These are phyloP conservation scores for Orchesella flavescens DNA, from an alignment of 2,888 invertebrate species.

Conservation along the genomic window DNA sequence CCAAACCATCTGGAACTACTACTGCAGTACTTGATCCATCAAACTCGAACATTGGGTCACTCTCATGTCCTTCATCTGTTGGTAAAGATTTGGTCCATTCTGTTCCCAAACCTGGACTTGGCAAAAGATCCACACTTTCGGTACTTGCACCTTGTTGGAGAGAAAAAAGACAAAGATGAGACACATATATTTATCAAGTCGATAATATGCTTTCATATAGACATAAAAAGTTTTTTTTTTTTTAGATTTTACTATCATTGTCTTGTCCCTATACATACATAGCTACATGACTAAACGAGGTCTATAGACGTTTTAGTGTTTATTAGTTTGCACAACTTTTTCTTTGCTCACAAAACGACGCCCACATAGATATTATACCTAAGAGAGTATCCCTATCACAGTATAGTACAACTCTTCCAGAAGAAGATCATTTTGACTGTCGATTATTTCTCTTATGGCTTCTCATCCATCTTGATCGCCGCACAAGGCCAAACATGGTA, in stretches of 20 bases:
- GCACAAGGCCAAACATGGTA: slow-evolving; percentile 43
- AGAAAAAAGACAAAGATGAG: slow-evolving; percentile 53
- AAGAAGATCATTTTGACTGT: too few relatives aligned
- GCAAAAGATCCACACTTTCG: slow-evolving; percentile 89
- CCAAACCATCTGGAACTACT: slow-evolving; percentile 84
- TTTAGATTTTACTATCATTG: too few relatives aligned
- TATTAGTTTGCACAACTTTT: neutral
- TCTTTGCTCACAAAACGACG: too few relatives aligned
- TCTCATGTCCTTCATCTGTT: slow-evolving; percentile 87
- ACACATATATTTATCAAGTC: neutral
- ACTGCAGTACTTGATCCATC: slow-evolving; percentile 93
- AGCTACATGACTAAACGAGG: neutral
- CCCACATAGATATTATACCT: too few relatives aligned
- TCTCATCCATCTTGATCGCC: slow-evolving; percentile 55
- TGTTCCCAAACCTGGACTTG: slow-evolving; percentile 83
- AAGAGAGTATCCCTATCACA: too few relatives aligned
- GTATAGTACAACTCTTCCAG: too few relatives aligned
- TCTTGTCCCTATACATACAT: neutral
- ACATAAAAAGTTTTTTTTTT: too few relatives aligned
- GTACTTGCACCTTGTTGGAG: slow-evolving; percentile 80
- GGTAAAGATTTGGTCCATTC: slow-evolving; percentile 88
- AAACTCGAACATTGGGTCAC: slow-evolving; percentile 95
- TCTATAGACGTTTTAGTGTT: too few relatives aligned
- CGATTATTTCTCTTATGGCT: neutral
- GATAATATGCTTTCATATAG: too few relatives aligned